phyloP scores from a whole-genome alignment of 2,888 invertebrate species.

The Lithophane semibrunnea region DNA sequence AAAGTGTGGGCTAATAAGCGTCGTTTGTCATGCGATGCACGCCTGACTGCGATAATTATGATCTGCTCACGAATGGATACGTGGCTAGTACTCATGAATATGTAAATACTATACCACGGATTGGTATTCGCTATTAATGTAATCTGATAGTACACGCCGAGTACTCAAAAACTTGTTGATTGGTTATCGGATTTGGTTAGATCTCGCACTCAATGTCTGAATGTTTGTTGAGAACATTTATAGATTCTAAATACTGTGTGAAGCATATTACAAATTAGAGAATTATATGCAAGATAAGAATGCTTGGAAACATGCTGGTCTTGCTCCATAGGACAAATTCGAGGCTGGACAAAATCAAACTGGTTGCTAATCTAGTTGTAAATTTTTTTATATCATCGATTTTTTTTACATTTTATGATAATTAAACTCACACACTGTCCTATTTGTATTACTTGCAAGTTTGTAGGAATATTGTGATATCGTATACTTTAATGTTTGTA shows the following conservation, averaged over 20 bases:
- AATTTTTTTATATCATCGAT: no score
- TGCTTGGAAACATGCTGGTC: no score
- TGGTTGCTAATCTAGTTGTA: no score
- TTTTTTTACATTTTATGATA: no score
- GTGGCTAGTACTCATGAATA: conserved; percentile 49
- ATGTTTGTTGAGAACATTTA: conserved; percentile 8
- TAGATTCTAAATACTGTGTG: not conserved
- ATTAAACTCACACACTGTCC: no score
- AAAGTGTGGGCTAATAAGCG: conserved; percentile 16
- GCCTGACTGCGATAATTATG: conserved; percentile 34
- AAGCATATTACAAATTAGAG: no score
- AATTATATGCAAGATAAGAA: no score
- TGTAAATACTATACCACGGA: conserved; percentile 41
- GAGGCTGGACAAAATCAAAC: no score
- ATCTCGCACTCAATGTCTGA: conserved; percentile 5
- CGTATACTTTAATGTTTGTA: no score
- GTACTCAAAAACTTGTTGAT: conserved; percentile 45
- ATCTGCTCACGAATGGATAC: conserved; percentile 47
- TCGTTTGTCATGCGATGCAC: conserved; percentile 28
- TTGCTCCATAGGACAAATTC: no score
- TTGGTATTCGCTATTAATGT: conserved; percentile 46
- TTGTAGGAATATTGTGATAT: no score
- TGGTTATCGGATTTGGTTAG: conserved; percentile 18
- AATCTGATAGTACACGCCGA: conserved; percentile 31
- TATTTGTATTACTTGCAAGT: no score